Conservation (phyloP, 64 coral and sea anemone genomes). For the Hydrozoanthus tunicans region DNA sequence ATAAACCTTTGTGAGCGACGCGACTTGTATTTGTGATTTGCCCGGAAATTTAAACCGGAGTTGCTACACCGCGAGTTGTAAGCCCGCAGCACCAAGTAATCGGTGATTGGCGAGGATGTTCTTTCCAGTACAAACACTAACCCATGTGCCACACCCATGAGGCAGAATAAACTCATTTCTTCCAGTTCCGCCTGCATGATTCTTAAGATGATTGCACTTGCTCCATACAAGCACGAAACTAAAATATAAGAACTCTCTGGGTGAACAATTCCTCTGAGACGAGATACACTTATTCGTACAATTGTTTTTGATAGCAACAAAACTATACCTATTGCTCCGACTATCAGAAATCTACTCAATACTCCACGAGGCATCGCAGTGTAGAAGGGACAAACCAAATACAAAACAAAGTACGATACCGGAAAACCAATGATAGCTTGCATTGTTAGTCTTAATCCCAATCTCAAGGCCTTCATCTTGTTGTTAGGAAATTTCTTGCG, state of each 20-base stretch:
- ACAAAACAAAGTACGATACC: neutral
- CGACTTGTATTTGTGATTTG: neutral
- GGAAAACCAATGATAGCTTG: neutral
- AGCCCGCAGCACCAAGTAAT: no score
- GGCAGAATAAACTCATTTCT: no score
- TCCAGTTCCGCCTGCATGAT: neutral
- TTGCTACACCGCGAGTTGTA: neutral
- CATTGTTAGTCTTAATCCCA: neutral
- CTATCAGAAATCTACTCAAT: neutral
- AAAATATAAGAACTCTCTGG: no score
- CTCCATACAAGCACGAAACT: neutral
- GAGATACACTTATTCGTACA: no score
- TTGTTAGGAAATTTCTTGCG: neutral
- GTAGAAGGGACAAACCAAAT: neutral
- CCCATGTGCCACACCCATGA: neutral
- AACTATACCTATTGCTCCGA: neutral
- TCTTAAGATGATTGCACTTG: neutral
- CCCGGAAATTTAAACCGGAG: neutral
- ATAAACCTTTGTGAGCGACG: neutral
- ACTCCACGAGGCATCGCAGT: neutral
- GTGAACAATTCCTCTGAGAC: neutral
- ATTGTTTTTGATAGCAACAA: neutral
- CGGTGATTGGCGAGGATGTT: no score
- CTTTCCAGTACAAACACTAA: neutral
- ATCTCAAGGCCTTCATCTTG: neutral